Base-by-base conservation (phyloP, 1,140 invertebrate genomes). In the Cotesia typhae region DNA sequence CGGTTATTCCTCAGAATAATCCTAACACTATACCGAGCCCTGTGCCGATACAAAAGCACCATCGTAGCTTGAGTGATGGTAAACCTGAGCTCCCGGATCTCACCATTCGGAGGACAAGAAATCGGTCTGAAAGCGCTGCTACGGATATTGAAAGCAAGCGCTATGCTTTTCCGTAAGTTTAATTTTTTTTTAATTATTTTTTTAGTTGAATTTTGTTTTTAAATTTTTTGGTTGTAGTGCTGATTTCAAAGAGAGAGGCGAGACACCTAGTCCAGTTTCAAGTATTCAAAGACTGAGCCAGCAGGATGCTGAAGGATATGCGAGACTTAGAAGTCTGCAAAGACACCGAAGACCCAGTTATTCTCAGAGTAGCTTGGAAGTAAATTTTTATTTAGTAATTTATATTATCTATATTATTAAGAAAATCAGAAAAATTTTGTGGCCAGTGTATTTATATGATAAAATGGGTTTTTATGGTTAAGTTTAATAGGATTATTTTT, bases 241-340 rank as follows among this genome's bases (percentile, higher is more conserved):
- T 10, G 41, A 47, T 65, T 65, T 69, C 78, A 92, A 91, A 67
- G 92, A 92, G 70, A 88, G 90, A 78, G 88, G 91, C 72, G 88
- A 91, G 78, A 94, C 92, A 10, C 85, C 95, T n/a, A 95, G 93
- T 85, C 94, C 94, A 1, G 93, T 95, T 78, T 92, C 93, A 0
- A 95, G 93, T 84, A 91, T 92, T 72, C 92, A 92, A 61, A 92
- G 90, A 72, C 85, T 92, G 38, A 93, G 91, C 79, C 90, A 92
- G 76, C 89, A 93, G 84, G 92, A 94, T 82, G 89, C 94, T 74
- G 87, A 93, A 52, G 95, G 95, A 37, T 96, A 95, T 81, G 92
- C 92, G n/a, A 93, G 92, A 17, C 83, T 96, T 59, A 89, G 93
- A 78, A 91, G 89, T 52, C 85, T 96, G 35, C 91, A 93, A 73